These are phyloP conservation scores for Pollachius pollachius DNA, from an alignment of 2,113 vertebrate genomes.

Conservation along the genomic window DNA sequence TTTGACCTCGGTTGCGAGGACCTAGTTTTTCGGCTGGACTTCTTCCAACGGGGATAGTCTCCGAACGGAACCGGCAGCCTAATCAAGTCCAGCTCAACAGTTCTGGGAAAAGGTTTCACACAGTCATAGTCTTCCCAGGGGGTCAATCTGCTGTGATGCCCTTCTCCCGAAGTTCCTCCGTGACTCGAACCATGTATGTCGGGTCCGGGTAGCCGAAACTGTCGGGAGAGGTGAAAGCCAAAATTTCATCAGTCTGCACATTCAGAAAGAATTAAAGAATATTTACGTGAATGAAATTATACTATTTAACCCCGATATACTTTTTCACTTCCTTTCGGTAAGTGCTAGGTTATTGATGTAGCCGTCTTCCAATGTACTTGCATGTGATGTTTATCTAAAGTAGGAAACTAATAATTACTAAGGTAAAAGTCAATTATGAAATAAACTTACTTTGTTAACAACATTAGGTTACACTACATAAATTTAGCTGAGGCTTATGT, in stretches of 20 bases:
- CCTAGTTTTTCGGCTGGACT: slow-evolving; percentile 35
- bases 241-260: slow-evolving; percentile 5
- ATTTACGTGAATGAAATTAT: too few relatives aligned
- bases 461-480: too few relatives aligned
- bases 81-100: slow-evolving; percentile 40
- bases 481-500: too few relatives aligned
- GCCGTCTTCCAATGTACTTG: too few relatives aligned
- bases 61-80: slow-evolving; percentile 41
- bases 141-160: slow-evolving; percentile 84
- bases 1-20: slow-evolving; percentile 50
- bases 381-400: too few relatives aligned
- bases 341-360: too few relatives aligned
- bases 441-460: too few relatives aligned
- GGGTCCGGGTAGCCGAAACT: slow-evolving; percentile 93
- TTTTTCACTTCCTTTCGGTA: too few relatives aligned
- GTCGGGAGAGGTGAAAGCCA: slow-evolving; percentile 37
- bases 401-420: too few relatives aligned
- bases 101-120: slow-evolving; percentile 46
- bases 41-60: slow-evolving; percentile 31
- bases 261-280: too few relatives aligned
- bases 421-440: too few relatives aligned
- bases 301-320: too few relatives aligned
- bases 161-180: slow-evolving; percentile 89
- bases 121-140: slow-evolving; percentile 18
- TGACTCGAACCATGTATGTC: slow-evolving; percentile 89